Conservation (phyloP, 1,140 invertebrate genomes). For the Teleopsis dalmanni region DNA sequence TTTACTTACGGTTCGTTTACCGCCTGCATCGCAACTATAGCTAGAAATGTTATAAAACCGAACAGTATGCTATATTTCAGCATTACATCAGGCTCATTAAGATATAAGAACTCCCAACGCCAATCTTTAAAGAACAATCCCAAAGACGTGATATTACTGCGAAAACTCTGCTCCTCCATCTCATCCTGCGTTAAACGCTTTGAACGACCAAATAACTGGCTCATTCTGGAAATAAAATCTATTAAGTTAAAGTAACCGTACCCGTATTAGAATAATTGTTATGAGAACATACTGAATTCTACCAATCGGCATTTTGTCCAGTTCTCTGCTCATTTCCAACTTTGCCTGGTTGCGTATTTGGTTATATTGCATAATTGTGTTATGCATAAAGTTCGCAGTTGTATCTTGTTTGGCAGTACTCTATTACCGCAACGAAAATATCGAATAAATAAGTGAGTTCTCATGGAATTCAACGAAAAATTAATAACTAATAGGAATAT, state of each 20-base stretch:
- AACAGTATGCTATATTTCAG: constrained; percentile 37
- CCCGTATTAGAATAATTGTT: too few species aligned
- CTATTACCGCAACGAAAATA: too few species aligned
- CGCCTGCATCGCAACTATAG: constrained; percentile 29
- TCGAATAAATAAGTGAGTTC: too few species aligned
- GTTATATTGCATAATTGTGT: constrained; percentile 41
- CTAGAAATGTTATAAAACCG: constrained; percentile 21
- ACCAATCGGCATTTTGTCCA: constrained; percentile 43
- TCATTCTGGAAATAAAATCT: constrained; percentile 15
- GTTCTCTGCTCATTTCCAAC: constrained; percentile 43
- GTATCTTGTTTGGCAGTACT: constrained; percentile 4
- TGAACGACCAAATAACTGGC: constrained; percentile 28
- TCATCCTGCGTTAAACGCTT: constrained; percentile 37
- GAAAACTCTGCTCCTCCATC: constrained; percentile 36
- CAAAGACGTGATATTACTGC: constrained; percentile 38
- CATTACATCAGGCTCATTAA: constrained; percentile 39
- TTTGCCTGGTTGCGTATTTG: constrained; percentile 43
- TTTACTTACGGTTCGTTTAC: constrained; percentile 18
- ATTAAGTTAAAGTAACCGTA: too few species aligned
- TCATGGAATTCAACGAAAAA: too few species aligned
- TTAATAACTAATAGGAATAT: too few species aligned
- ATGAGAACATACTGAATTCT: constrained; percentile 32
- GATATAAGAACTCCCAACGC: constrained; percentile 37
- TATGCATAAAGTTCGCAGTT: constrained; percentile 38
- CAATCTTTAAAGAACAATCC: constrained; percentile 35